phyloP scores from a whole-genome alignment of 2,797 vertebrate species.

The Macropus fuliginosus region DNA sequence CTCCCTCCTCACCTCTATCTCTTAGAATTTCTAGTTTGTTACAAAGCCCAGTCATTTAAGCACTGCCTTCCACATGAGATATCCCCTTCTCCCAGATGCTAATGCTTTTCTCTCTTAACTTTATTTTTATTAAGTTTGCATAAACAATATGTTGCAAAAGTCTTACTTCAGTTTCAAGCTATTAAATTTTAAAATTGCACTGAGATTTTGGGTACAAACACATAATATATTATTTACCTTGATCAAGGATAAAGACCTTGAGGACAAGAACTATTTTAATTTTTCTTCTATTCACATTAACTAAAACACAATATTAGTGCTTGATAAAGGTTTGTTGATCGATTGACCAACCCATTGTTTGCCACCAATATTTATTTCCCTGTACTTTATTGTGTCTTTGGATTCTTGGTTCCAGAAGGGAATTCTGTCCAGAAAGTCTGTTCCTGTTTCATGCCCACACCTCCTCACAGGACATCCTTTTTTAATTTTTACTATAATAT shows the following conservation, averaged over 20 bases:
- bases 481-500: neutral
- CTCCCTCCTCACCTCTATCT: neutral
- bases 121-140: neutral
- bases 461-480: neutral
- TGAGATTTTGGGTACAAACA: neutral
- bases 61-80: neutral
- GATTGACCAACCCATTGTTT: neutral
- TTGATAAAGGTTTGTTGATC: neutral
- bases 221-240: neutral
- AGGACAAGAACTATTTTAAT: neutral
- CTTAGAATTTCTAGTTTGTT: neutral
- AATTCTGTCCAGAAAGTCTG: neutral
- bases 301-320: neutral
- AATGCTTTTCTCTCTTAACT: neutral
- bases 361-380: neutral
- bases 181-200: neutral
- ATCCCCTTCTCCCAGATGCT: neutral
- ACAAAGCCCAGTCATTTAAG: neutral
- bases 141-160: neutral
- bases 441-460: neutral
- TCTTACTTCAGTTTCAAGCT: neutral
- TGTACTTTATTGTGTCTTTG: neutral
- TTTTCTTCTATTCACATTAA: neutral
- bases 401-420: neutral
- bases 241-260: neutral